A percentile compares a stretch with the other conserved stretches of the same genome.
Evolutionary conservation across 2,888 invertebrate species (phyloP).

Genomic region (Saturnia pavonia): DNA sequence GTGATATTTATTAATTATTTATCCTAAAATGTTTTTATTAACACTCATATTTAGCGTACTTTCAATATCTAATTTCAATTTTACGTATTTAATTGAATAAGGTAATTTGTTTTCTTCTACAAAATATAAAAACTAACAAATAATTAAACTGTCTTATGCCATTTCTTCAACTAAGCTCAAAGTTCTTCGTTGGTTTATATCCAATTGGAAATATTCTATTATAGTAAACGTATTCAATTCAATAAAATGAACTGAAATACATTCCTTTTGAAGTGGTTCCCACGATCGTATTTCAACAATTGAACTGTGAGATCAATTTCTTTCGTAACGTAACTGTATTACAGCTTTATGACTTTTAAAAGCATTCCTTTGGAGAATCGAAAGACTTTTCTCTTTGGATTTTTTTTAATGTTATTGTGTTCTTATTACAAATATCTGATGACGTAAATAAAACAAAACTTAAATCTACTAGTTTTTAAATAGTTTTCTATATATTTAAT

Average conservation of each 20-base stretch:
- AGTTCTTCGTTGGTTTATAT: neutral
- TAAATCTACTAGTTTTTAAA: too few relatives aligned
- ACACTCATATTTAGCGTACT: too few relatives aligned
- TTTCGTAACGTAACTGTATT: slow-evolving; percentile 7
- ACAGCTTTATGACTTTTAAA: slow-evolving; percentile 6
- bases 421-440: neutral
- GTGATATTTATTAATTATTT: too few relatives aligned
- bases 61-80: too few relatives aligned
- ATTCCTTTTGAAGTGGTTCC: slow-evolving; percentile 11
- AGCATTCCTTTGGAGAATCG: neutral
- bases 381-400: neutral
- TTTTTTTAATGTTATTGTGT: neutral
- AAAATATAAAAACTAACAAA: neutral
- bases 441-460: too few relatives aligned
- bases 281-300: slow-evolving; percentile 11
- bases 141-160: neutral
- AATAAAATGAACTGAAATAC: slow-evolving; percentile 1
- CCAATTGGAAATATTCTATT: slow-evolving; percentile 7
- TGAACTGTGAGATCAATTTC: slow-evolving; percentile 6
- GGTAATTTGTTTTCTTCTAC: neutral
- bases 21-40: too few relatives aligned
- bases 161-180: neutral
- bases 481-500: too few relatives aligned
- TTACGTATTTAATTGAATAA: neutral
- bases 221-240: slow-evolving; percentile 8